Percentiles rank a stretch among this genome's conserved stretches.
Conservation (phyloP, 2,113 vertebrate species). For the Helogale parvula region DNA sequence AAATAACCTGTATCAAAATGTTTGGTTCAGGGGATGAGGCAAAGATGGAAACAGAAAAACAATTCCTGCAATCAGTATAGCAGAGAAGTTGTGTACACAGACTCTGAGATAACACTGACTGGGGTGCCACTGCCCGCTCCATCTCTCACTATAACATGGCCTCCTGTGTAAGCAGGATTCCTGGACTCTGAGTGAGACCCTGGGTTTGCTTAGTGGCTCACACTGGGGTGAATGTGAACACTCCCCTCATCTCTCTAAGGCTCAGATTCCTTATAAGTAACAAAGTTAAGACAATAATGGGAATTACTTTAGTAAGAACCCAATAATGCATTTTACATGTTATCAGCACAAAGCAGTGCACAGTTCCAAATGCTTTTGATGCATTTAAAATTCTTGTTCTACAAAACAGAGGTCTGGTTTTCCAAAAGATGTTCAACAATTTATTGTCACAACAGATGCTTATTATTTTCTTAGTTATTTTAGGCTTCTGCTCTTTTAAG, state of each 20-base stretch:
- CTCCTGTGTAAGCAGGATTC: rapidly evolving
- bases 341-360: background rate
- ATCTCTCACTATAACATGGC: background rate
- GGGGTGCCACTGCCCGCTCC: background rate
- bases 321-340: background rate
- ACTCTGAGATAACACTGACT: background rate
- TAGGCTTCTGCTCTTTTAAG: background rate
- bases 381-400: background rate
- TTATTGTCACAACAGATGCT: background rate
- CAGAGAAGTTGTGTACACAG: background rate
- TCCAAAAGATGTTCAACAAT: background rate
- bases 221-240: background rate
- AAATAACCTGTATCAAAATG: background rate
- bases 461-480: background rate
- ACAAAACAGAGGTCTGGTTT: background rate
- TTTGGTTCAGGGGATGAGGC: background rate
- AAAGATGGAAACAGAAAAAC: background rate
- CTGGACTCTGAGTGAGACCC: background rate
- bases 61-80: background rate
- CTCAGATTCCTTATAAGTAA: background rate
- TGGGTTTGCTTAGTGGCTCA: background rate
- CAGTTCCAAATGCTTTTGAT: background rate
- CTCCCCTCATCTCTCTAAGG: background rate
- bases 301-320: background rate
- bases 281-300: background rate